Evolutionary conservation across 2,797 vertebrate species (phyloP).

Genomic region (Gila robusta): DNA sequence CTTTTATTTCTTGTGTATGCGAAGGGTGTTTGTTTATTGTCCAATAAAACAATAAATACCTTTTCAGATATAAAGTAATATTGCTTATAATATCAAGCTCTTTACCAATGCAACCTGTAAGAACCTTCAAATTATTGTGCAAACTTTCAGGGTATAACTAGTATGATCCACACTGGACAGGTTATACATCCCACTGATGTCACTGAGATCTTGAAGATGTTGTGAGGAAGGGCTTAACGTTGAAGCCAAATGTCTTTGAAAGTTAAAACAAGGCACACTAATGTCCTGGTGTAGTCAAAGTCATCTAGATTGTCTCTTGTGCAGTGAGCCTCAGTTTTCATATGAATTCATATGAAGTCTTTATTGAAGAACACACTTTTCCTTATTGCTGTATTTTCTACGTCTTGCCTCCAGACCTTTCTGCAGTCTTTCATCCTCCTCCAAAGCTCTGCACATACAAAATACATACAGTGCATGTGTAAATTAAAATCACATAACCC

Average conservation of each 20-base stretch:
- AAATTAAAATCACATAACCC: background rate
- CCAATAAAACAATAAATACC: slow-evolving; percentile 13
- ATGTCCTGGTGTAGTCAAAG: slow-evolving; percentile 1
- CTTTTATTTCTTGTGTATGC: background rate
- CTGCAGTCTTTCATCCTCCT: slow-evolving; percentile 88
- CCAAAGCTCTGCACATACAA: slow-evolving; percentile 78
- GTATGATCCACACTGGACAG: background rate
- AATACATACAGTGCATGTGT: slow-evolving; percentile 27
- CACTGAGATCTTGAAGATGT: slow-evolving; percentile 18
- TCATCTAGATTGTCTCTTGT: background rate
- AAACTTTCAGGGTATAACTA: slow-evolving; percentile 8
- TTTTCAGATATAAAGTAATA: slow-evolving; percentile 27
- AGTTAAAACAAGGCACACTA: slow-evolving; percentile 35
- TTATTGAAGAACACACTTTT: slow-evolving; percentile 86
- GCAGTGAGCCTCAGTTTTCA: background rate
- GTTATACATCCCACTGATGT: background rate
- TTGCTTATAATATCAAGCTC: slow-evolving; percentile 19
- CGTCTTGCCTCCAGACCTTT: slow-evolving; percentile 86
- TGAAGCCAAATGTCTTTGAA: background rate
- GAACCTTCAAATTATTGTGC: slow-evolving; percentile 18
- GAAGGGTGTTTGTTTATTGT: background rate
- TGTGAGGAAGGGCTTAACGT: background rate
- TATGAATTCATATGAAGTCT: background rate
- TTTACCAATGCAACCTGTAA: background rate
- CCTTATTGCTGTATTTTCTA: slow-evolving; percentile 85